Evolutionary conservation across 2,113 vertebrate species (phyloP), one percentile per base, ranked within the genome.

Genomic region (Paracanthobrama guichenoti): DNA sequence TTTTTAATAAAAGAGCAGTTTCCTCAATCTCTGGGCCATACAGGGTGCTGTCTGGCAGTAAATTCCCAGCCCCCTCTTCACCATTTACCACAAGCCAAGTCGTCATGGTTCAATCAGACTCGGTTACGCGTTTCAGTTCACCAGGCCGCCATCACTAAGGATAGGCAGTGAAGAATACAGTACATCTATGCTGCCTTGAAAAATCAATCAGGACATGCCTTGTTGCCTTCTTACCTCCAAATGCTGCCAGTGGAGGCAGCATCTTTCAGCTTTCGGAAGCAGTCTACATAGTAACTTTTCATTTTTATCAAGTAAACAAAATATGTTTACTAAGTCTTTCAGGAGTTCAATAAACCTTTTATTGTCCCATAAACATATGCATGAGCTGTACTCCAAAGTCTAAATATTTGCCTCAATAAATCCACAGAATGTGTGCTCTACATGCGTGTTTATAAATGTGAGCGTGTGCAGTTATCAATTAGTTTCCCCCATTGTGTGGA

Each of bases 401-500:
- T 6, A 39, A 79, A 44, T 14, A 44, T 62, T 44, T 60, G n/a
- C 3, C 12, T 62, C 57, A 8, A 60, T 60, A 6, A 4, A 60
- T 79, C 35, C 7, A 60, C 4, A 14, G 55, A 79, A 60, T 55
- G 18, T 7, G 5, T 1, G 0, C 53, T 59, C 10, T 39, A 75
- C 72, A 28, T 69, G 50, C 35, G 82, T 67, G 12, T 11, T 26
- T 59, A 24, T 55, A 26, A 48, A 16, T 83, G 24, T 59, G 73
- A 60, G 66, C 3, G 46, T 55, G 44, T 72, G 44, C 46, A 46
- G 78, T 46, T 77, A 84, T 64, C 28, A 59, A 69, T 80, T 48
- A 53, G 24, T 48, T 81, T 57, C 26, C 78, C 24, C 26, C 44
- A 31, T 67, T 62, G 72, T 87, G 72, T 73, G 31, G 39, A 86